Evolutionary conservation across 2,797 vertebrate species (phyloP), one percentile per base, ranked within the genome.

Genomic region (Crypturellus tataupa): DNA sequence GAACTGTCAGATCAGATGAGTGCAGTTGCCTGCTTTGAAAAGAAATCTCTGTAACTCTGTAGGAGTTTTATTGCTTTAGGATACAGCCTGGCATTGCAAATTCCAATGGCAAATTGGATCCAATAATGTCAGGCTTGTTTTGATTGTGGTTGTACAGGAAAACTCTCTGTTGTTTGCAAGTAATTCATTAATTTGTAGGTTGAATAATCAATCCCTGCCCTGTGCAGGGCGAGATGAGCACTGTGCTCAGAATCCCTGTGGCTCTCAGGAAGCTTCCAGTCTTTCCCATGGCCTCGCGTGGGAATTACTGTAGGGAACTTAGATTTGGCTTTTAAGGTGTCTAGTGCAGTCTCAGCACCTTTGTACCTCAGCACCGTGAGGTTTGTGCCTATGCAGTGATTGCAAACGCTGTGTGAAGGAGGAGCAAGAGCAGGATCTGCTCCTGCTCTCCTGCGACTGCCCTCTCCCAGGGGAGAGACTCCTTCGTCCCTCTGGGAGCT

Each of bases 41-140:
- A 62, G 33, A 23, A 87, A 90, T 37, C 6, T 16, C 15, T 82
- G 17, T 33, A 44, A 53, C 9, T 80, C 15, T n/a, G 20, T 53
- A 44, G 42, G 56, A n/a, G 6, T 80, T 85, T 19, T 42, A 37
- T 23, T 84, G 46, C 25, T 91, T 91, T 84, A 47, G 82, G 77
- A 14, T 55, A 80, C 27, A 73, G 21, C 8, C 24, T 64, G 35
- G 25, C 56, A 55, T 21, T 70, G 63, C 23, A 68, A 35, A 72
- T 10, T 47, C 67, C 67, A 51, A 17, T 49, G 47, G 47, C 67
- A 51, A 49, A 37, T 37, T 35, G 33, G 14, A 18, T 55, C 67
- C n/a, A 27, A 13, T 70, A 59, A 67, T 21, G n/a, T 42, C 60
- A 85, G 19, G 15, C 72, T 88, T 86, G 49, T 75, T 90, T 51